Conservation (phyloP, 2,113 vertebrate genomes). For the Malaclemys terrapin region DNA sequence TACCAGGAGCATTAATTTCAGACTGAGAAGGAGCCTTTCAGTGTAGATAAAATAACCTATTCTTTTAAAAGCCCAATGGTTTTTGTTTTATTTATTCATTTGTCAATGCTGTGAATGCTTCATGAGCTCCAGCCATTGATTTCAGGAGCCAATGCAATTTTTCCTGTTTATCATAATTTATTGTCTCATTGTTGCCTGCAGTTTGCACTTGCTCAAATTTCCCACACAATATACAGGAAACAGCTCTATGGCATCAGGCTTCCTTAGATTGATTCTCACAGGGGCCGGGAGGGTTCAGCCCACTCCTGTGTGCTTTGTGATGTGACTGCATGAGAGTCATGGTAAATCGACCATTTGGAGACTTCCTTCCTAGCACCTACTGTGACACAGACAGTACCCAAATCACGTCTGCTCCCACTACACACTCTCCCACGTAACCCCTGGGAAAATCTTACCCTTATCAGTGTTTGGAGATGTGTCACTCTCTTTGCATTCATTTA, state of each 20-base stretch:
- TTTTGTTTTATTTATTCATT: conserved; percentile 80
- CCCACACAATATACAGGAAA: conserved; percentile 88
- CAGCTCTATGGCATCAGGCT: conserved; percentile 84
- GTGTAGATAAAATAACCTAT: conserved; percentile 76
- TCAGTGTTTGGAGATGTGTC: conserved; percentile 52
- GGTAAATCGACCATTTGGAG: conserved; percentile 66
- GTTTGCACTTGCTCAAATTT: conserved; percentile 82
- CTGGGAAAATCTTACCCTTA: conserved; percentile 70
- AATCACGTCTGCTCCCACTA: conserved; percentile 55
- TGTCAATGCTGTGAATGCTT: conserved; percentile 80
- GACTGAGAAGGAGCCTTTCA: conserved; percentile 65
- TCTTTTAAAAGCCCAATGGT: conserved; percentile 75
- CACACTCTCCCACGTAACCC: conserved; percentile 46
- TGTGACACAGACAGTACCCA: conserved; percentile 35
- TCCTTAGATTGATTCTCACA: conserved; percentile 87
- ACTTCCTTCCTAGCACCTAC: conserved; percentile 84
- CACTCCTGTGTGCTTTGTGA: conserved; percentile 80
- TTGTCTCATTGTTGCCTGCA: conserved; percentile 86
- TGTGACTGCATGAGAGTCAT: conserved; percentile 62
- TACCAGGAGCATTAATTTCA: conserved; percentile 43
- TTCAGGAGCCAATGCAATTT: conserved; percentile 82
- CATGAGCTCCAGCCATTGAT: conserved; percentile 81
- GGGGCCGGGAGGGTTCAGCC: conserved; percentile 76
- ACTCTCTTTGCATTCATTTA: conserved; percentile 71
- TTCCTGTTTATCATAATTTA: conserved; percentile 91